These are phyloP conservation scores for Isotomurus palustris DNA, from an alignment of 2,888 invertebrate species.

Conservation along the genomic window DNA sequence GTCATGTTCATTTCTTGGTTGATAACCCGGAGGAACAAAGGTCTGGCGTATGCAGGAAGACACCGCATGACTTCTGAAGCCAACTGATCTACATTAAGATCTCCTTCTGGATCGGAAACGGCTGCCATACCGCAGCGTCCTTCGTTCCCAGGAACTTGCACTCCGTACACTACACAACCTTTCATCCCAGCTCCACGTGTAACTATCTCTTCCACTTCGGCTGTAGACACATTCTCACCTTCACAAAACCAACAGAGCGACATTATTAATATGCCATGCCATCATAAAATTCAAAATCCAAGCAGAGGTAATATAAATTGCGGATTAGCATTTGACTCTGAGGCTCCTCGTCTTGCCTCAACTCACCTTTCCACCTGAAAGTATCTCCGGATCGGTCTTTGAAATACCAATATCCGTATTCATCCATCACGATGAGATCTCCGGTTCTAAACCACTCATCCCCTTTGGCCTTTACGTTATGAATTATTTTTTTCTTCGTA, in stretches of 20 bases:
- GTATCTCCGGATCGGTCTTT: conserved; percentile 95
- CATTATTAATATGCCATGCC: no score
- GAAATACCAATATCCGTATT: conserved; percentile 89
- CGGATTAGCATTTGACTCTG: no score
- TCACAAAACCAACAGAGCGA: no score
- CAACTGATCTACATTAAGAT: conserved; percentile 59
- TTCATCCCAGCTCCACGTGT: conserved; percentile 74
- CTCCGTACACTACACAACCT: conserved; percentile 91
- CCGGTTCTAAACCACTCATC: conserved; percentile 89
- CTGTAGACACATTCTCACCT: conserved; percentile 97
- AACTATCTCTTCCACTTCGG: conserved; percentile 90
- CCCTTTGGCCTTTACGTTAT: conserved; percentile 80
- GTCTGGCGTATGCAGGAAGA: conserved; percentile 80
- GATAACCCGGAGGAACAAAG: conserved; percentile 78
- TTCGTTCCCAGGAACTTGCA: conserved; percentile 73
- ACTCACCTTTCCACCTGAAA: conserved; percentile 56
- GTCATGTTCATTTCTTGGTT: conserved; percentile 78
- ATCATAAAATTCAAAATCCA: no score
- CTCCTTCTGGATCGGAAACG: conserved; percentile 65
- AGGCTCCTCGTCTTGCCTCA: no score
- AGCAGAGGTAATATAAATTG: no score
- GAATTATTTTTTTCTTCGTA: conserved; percentile 84
- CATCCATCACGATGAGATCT: conserved; percentile 84
- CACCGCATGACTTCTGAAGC: conserved; percentile 63
- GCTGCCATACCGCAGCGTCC: conserved; percentile 93